Evolutionary conservation across 2,797 vertebrate genomes (phyloP).

Genomic region (Cryptoblepharus egeriae): DNA sequence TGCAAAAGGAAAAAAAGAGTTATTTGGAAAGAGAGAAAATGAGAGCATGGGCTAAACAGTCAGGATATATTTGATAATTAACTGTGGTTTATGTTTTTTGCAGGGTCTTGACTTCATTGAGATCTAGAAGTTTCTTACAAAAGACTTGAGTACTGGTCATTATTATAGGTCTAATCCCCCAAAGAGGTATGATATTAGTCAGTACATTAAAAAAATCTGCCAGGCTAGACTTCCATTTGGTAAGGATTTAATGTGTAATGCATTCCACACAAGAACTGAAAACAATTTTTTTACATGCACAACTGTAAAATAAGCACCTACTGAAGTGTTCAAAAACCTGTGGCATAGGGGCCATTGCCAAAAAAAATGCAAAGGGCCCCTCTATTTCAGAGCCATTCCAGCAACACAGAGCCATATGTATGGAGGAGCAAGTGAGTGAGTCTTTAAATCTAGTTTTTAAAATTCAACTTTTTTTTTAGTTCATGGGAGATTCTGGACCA

Average conservation of each 20-base stretch:
- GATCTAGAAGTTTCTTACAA: constrained; percentile 68
- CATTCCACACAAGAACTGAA: constrained; percentile 63
- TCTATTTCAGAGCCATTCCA: too few species aligned
- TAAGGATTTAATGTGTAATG: constrained; percentile 65
- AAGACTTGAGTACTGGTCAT: constrained; percentile 74
- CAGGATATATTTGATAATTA: constrained; percentile 19
- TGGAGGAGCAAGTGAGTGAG: too few species aligned
- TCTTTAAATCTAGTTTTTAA: too few species aligned
- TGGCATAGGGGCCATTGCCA: too few species aligned
- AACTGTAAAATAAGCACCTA: constrained; percentile 71
- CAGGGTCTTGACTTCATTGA: constrained; percentile 73
- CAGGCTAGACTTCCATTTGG: constrained; percentile 58
- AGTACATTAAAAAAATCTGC: constrained; percentile 49
- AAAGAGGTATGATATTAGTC: constrained; percentile 63
- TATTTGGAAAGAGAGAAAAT: constrained; percentile 46
- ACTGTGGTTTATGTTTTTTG: constrained; percentile 46
- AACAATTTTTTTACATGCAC: constrained; percentile 64
- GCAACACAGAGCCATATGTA: too few species aligned
- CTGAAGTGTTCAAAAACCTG: too few species aligned
- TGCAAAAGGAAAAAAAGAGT: too few species aligned
- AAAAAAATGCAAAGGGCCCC: too few species aligned
- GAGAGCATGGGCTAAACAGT: neutral
- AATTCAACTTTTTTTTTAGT: too few species aligned
- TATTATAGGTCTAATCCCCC: constrained; percentile 74
- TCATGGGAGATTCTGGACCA: too few species aligned